Conservation (phyloP, 2,797 vertebrate genomes). For the Falco columbarius region DNA sequence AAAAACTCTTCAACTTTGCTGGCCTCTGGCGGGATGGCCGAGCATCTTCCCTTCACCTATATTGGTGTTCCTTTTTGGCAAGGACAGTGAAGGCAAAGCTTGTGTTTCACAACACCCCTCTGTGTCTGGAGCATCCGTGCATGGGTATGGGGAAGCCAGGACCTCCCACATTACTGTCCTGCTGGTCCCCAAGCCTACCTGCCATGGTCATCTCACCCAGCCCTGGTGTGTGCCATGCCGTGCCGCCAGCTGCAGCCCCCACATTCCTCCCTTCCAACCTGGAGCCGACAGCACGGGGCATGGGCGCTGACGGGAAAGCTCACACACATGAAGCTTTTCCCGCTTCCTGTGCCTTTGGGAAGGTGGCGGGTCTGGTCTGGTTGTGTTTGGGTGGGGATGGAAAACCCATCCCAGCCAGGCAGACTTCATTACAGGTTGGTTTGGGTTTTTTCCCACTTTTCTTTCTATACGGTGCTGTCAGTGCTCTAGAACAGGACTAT, state of each 20-base stretch:
- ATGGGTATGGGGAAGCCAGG: neutral
- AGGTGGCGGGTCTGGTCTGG: neutral
- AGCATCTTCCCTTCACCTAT: neutral
- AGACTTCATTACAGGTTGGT: neutral
- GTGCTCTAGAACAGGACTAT: neutral
- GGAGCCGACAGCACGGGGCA: rapidly evolving
- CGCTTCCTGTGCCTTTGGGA: neutral
- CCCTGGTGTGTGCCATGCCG: rapidly evolving
- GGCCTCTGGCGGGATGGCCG: rapidly evolving
- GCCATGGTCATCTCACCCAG: rapidly evolving
- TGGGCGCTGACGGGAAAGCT: rapidly evolving
- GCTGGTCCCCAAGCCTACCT: neutral
- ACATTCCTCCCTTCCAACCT: rapidly evolving
- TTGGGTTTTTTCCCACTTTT: neutral
- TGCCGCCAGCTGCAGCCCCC: neutral
- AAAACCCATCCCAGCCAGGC: neutral
- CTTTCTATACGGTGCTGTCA: neutral
- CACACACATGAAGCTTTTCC: neutral
- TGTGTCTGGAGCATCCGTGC: rapidly evolving
- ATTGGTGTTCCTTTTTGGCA: neutral
- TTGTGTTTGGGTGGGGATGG: neutral
- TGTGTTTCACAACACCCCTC: rapidly evolving
- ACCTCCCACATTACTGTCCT: rapidly evolving
- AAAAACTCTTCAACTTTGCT: neutral
- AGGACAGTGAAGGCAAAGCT: neutral